phyloP scores from a whole-genome alignment of 2,888 invertebrate genomes.

The Synergus umbraculus region DNA sequence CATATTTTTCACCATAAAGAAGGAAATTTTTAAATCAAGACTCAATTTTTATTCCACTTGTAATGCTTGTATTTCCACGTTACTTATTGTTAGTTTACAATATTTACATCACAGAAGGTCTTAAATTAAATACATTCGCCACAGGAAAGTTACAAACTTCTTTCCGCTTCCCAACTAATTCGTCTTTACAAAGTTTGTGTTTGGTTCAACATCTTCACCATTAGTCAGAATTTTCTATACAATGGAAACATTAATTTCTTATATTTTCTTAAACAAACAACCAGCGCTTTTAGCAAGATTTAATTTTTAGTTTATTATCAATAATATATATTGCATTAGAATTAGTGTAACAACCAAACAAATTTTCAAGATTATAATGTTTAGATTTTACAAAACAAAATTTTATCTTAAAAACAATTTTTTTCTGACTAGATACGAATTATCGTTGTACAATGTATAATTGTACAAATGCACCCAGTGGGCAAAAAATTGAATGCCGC shows the following conservation, averaged over 20 bases:
- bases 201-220: neutral
- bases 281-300: neutral
- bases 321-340: conserved; percentile 36
- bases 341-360: conserved; percentile 25
- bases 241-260: neutral
- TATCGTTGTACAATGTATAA: neutral
- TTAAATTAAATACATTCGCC: conserved; percentile 44
- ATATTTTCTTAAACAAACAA: neutral
- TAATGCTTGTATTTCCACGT: conserved; percentile 44
- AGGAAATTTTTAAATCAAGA: neutral
- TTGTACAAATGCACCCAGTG: neutral
- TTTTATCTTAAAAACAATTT: neutral
- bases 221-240: neutral
- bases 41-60: conserved; percentile 47
- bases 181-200: neutral
- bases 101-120: conserved; percentile 66
- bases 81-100: conserved; percentile 66
- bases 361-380: neutral
- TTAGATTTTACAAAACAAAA: neutral
- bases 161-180: neutral
- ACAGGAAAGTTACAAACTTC: neutral
- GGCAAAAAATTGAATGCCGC: no score
- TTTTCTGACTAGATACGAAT: conserved; percentile 18
- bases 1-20: neutral
- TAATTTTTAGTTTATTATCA: conserved; percentile 11